Base-by-base conservation (phyloP, 2,113 vertebrate species). In the Pluvianellus socialis region DNA sequence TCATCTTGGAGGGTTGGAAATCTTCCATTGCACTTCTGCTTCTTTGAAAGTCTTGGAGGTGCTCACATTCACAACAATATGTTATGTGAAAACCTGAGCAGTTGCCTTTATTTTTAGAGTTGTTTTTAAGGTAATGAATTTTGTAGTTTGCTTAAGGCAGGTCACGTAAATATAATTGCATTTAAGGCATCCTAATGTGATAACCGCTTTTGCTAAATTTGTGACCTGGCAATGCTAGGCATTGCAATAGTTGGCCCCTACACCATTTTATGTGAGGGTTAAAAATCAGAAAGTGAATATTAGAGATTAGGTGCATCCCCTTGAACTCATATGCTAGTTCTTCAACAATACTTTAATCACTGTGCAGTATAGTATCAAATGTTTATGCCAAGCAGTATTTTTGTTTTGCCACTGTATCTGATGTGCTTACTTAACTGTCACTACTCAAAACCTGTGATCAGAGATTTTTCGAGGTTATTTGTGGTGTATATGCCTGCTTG, bases 61-160 rank as follows among this genome's bases (percentile, higher is more conserved):
- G 61, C 19, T 90, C 38, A 55, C 17, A 20, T 76, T 77, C 12
- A 42, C 40, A 26, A 30, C 44, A 74, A 12, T 82, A 45, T 40
- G 26, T 87, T 80, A 53, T 22, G 5, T 82, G 33, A 94, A 91
- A 96, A 90, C 75, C 73, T 84, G 47, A 38, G 12, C 33, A 62
- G 62, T 76, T 97, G 38, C 23, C 20, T 95, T 96, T 97, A 70
- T 72, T 94, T 98, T 95, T 94, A n/a, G 86, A 80, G 23, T 67
- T 91, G 45, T 95, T 96, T 96, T 96, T 95, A 66, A 81, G 89
- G 93, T 87, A 83, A 56, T 81, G 61, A 89, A 92, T 95, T 90
- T 88, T 77, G 38, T 21, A 40, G 17, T 73, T 79, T 94, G 55
- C 7, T 27, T 58, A 79, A 83, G 65, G 16, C 40, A 91, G 50